Percentiles rank a stretch among this genome's conserved stretches.
Evolutionary conservation across 2,888 invertebrate genomes (phyloP).

Genomic region (Pandemis cinnamomeana): DNA sequence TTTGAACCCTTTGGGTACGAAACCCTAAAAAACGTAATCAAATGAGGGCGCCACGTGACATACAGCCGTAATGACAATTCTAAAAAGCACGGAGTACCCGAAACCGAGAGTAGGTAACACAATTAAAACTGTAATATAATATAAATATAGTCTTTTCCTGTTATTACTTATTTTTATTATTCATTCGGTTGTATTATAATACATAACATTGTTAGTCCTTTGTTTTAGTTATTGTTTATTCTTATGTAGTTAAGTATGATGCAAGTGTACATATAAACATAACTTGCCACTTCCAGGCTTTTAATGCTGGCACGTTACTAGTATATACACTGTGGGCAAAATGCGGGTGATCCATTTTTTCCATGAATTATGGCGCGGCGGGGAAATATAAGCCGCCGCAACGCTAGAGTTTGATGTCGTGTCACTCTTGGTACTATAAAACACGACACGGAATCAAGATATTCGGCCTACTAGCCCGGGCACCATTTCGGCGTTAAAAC

Average conservation of each 20-base stretch:
- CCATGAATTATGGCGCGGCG: conserved; percentile 70
- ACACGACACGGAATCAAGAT: conserved; percentile 14
- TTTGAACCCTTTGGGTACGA: too few relatives aligned
- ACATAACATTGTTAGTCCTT: background rate
- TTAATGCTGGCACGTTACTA: conserved; percentile 42
- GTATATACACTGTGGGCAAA: conserved; percentile 35
- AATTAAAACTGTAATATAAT: too few relatives aligned
- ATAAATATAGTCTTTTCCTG: too few relatives aligned
- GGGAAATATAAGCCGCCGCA: conserved; percentile 56
- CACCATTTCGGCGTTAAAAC: background rate
- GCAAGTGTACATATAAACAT: background rate
- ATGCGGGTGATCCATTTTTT: conserved; percentile 70
- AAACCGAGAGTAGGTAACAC: too few relatives aligned
- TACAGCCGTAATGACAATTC: too few relatives aligned
- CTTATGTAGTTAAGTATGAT: too few relatives aligned
- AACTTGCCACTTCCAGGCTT: conserved; percentile 46
- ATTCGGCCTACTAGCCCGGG: conserved; percentile 3
- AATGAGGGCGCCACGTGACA: too few relatives aligned
- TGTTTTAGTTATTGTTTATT: background rate
- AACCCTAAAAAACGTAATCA: too few relatives aligned
- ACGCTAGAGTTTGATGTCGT: conserved; percentile 37
- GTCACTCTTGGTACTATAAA: conserved; percentile 18
- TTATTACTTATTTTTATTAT: too few relatives aligned
- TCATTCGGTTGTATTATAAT: background rate
- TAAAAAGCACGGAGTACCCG: too few relatives aligned